These are phyloP conservation scores for Linnaemya vulpina DNA, from an alignment of 2,888 invertebrate species.

Conservation along the genomic window DNA sequence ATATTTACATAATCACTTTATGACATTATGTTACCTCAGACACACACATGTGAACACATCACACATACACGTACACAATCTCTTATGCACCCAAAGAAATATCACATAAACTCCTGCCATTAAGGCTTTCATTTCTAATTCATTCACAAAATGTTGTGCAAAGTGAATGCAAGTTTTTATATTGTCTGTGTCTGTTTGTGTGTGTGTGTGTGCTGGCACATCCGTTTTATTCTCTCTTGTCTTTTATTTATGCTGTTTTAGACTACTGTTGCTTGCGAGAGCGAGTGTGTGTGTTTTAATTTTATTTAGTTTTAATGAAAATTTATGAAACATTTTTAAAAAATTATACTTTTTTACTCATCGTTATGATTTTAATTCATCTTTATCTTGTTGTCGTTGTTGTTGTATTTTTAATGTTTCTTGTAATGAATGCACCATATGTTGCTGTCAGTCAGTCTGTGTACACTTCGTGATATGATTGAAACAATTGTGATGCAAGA, in stretches of 20 bases:
- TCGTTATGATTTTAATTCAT: conserved; percentile 68
- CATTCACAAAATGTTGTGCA: conserved; percentile 12
- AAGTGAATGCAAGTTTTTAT: neutral
- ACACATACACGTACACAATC: neutral
- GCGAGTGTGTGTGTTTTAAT: conserved; percentile 62
- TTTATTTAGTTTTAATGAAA: conserved; percentile 70
- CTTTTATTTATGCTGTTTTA: conserved; percentile 7
- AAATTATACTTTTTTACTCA: conserved; percentile 61
- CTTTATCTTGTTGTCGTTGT: conserved; percentile 30
- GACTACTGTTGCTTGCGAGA: conserved; percentile 12
- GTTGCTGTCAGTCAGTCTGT: conserved; percentile 64
- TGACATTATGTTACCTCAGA: conserved; percentile 76
- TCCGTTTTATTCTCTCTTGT: conserved; percentile 37
- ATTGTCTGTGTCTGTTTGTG: neutral
- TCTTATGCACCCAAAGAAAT: neutral
- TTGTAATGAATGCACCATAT: conserved; percentile 67
- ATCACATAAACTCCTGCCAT: conserved; percentile 45
- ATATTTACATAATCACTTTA: conserved; percentile 82
- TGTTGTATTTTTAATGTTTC: conserved; percentile 24
- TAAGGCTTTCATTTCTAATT: conserved; percentile 38
- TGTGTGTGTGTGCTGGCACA: conserved; percentile 10
- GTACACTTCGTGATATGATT: conserved; percentile 16
- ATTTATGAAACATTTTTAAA: conserved; percentile 72
- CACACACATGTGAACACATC: conserved; percentile 21
- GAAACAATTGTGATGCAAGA: neutral